Base-by-base conservation (phyloP, 2,113 vertebrate species). In the Neomonachus schauinslandi region DNA sequence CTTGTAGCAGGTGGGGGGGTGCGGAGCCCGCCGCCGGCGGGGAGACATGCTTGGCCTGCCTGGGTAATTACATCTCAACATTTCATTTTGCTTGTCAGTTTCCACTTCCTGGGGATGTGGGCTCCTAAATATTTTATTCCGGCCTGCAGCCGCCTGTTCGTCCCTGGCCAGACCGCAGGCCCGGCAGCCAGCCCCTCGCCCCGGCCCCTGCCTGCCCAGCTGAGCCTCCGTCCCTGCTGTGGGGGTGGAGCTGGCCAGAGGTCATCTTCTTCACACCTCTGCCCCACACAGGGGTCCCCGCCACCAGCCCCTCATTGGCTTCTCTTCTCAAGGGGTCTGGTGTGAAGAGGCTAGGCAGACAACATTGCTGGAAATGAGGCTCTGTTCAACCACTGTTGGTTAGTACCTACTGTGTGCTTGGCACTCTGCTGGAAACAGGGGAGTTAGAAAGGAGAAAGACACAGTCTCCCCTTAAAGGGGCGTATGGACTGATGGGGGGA, bases 71-170 rank as follows among this genome's bases (percentile, higher is more conserved):
- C 63, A 51, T 85, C 84, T 89, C 97, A 69, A 5, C 72, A 26
- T 97, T 97, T 96, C 96, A 88, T 90, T 94, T 53, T 94, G 88
- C 93, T n/a, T 94, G 81, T 97, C 22, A 8, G 88, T 89, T 93
- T 80, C 93, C 3, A 19, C 93, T 97, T 98, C 80, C 96, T 26
- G 61, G 14, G 76, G 91, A 85, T 65, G 76, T 15, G 21, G 95
- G 67, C 90, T 98, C 95, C 96, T 97, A 93, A 95, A 94, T 97
- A 97, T 98, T 98, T 97, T 88, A 98, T 97, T 90, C 71, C 6
- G 1, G 36, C 74, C 94, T 97, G 63, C 80, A 87, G 84, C 67
- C 1, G 53, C 94, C 63, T 9, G 19, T 33, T 81, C 49, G 28
- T 91, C 63, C 85, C 39, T 2, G 11, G n/a, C 1, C 7, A 92